Evolutionary conservation across 2,113 vertebrate genomes (phyloP), one percentile per base, ranked within the genome.

Genomic region (Gavialis gangeticus): DNA sequence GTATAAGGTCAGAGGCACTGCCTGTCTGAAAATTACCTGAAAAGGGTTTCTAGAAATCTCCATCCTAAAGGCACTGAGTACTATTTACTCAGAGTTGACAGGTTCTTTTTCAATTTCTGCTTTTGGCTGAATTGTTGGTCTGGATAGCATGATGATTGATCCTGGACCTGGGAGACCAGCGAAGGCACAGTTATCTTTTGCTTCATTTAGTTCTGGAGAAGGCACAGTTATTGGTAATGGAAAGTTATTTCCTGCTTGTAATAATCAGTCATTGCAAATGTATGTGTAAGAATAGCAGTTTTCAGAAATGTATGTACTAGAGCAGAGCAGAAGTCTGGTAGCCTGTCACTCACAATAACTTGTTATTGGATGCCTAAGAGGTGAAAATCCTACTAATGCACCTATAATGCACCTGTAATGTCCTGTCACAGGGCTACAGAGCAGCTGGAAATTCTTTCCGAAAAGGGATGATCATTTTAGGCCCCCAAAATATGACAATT

Each of bases 191-290:
- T 60, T 79, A 88, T 75, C 93, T 76, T 75, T 66, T 94, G 75
- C 81, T 92, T 78, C 81, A 92, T 8, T 85, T 92, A 1, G 56
- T 88, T 82, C 34, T 37, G 81, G 16, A 91, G 18, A 90, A 54
- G 46, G 87, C 55, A 82, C 57, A 79, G 28, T 57, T 57, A 90
- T 69, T 63, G 62, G 37, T 75, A 69, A 84, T 54, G 37, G 88
- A 84, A 92, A 91, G 88, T 91, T 93, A 84, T 91, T 97, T 94
- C 95, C 93, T 92, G 83, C 28, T 60, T 66, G 96, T 93, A 93
- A 69, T 28, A 92, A 89, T 92, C 85, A 76, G 80, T 95, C 80
- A 88, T 84, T 92, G 85, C 64, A 93, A 91, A 91, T 71, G 28
- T 88, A 85, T 89, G 82, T 56, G 55, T 22, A 92, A 17, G 55